phyloP scores from a whole-genome alignment of 2,888 invertebrate species.

The Candidula unifasciata region DNA sequence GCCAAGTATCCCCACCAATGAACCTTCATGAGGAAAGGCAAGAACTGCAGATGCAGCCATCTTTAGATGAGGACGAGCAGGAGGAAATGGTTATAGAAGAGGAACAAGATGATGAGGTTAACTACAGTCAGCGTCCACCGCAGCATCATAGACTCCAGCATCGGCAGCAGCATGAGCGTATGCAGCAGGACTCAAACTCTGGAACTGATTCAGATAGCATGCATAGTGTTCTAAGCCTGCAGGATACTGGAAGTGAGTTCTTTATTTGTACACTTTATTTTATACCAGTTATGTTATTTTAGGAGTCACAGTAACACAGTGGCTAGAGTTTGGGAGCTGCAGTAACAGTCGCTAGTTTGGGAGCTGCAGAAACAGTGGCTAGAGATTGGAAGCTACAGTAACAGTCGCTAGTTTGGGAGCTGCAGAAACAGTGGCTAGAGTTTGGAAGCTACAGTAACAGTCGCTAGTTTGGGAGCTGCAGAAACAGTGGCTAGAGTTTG shows the following conservation, averaged over 20 bases:
- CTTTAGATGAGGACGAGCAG: slow-evolving; percentile 47
- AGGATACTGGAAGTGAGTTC: slow-evolving; percentile 54
- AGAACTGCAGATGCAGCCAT: slow-evolving; percentile 3
- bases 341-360: too few species aligned
- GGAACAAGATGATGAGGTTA: slow-evolving; percentile 35
- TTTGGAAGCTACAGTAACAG: too few species aligned
- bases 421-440: too few species aligned
- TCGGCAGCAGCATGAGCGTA: slow-evolving; percentile 13
- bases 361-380: too few species aligned
- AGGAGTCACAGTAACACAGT: too few species aligned
- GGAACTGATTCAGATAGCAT: slow-evolving; percentile 78
- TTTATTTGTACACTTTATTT: neutral
- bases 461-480: too few species aligned
- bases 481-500: too few species aligned
- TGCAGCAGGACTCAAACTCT: slow-evolving; percentile 57
- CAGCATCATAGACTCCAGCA: neutral
- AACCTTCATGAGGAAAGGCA: slow-evolving; percentile 44
- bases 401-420: too few species aligned
- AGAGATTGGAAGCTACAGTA: too few species aligned
- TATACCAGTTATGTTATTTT: too few species aligned
- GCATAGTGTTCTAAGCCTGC: slow-evolving; percentile 72
- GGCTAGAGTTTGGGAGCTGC: too few species aligned
- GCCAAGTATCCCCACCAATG: slow-evolving; percentile 43
- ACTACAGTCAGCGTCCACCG: slow-evolving; percentile 7
- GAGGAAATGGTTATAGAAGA: slow-evolving; percentile 42